Evolutionary conservation across 2,888 invertebrate species (phyloP).

Genomic region (Drosophila subquinaria): DNA sequence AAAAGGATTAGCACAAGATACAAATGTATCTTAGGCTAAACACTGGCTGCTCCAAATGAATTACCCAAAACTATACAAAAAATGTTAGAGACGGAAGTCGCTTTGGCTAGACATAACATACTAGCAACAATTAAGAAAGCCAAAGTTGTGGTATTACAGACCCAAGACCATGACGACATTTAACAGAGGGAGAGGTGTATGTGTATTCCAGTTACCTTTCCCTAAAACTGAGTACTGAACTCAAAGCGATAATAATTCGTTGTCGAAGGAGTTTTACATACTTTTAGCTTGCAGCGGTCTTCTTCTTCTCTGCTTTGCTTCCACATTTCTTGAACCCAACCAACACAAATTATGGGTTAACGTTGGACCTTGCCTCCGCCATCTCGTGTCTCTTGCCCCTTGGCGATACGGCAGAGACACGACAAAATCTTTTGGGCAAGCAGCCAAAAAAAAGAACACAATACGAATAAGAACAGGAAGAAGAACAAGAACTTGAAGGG

Average conservation of each 20-base stretch:
- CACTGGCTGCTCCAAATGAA: conserved; percentile 55
- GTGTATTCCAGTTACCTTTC: conserved; percentile 31
- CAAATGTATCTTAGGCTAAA: conserved; percentile 65
- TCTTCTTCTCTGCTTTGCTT: conserved; percentile 39
- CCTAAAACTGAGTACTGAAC: background rate
- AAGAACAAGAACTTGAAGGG: conserved; percentile 25
- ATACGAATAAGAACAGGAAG: conserved; percentile 11
- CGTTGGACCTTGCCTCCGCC: conserved; percentile 32
- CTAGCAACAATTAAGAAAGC: conserved; percentile 66
- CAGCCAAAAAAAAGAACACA: conserved; percentile 46
- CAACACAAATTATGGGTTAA: conserved; percentile 73
- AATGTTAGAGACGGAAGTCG: conserved; percentile 57
- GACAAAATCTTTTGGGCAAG: conserved; percentile 52
- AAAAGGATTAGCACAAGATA: conserved; percentile 73
- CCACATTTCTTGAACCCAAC: conserved; percentile 56
- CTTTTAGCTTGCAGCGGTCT: conserved; percentile 25
- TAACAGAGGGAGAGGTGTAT: background rate
- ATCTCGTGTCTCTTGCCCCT: conserved; percentile 16
- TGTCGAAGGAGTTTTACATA: conserved; percentile 37
- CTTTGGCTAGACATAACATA: conserved; percentile 51
- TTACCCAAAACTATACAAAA: conserved; percentile 58
- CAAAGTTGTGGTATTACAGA: conserved; percentile 62
- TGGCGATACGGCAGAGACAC: conserved; percentile 53
- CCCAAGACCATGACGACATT: background rate
- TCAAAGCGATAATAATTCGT: conserved; percentile 46